Base-by-base conservation (phyloP, 1,140 invertebrate species). In the Linepithema humile region DNA sequence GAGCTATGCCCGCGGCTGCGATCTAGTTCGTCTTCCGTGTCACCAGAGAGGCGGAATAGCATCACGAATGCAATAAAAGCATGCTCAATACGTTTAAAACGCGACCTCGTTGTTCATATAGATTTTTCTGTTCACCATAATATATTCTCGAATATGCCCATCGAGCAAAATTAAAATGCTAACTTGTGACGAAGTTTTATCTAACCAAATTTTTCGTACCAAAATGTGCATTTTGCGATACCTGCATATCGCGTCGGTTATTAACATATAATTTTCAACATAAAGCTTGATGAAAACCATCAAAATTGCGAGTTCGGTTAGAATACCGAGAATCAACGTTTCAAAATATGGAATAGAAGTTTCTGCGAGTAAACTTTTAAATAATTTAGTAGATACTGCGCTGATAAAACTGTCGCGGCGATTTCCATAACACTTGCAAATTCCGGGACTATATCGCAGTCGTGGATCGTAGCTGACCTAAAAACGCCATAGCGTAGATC, bases 21-120 rank as follows among this genome's bases (percentile, higher is more conserved):
- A 59, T 53, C 50, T 35, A 20, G 45, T 20, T 12, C 60, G 12
- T 59, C 65, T 82, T 62, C 57, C 82, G 57, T 85, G 65, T 85
- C 73, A 29, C 60, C 59, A 35, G 43, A 26, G 50, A 38, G 15
- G 17, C 53, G 75, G 70, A 65, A 87, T 82, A 84, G 69, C 55
- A 82, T 48, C 15, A 6, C 29, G 43, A 7, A 38, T 59, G 83
- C 62, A 83, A 90, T 89, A 89, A 82, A 70, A 85, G 67, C 57
- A 69, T 12, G 48, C 48, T 65, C 89, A 84, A 90, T 90, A 83
- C 74, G 74, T 89, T 91, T 87, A 85, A 87, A 88, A 85, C 32
- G 82, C 80, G 59, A 60, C 48, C 69, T n/a, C 26, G 64, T 50
- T 69, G 55, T 64, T 53, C 50, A 23, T 45, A 43, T 10, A 17